These are phyloP conservation scores for Gallinago media DNA, from an alignment of 2,113 vertebrate genomes.

Conservation along the genomic window DNA sequence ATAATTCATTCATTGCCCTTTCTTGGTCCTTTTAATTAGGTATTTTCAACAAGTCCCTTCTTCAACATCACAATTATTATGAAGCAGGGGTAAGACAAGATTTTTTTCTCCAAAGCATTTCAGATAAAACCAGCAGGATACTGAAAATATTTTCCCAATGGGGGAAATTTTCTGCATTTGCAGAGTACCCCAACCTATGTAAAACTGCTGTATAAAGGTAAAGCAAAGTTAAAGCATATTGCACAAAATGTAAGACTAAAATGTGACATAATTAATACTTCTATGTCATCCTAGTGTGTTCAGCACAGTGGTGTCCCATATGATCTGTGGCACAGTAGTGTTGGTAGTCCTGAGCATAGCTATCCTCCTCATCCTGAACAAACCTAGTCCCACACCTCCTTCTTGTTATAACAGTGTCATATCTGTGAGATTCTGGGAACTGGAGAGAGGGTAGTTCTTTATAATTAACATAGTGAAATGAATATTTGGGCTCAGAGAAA, in stretches of 20 bases:
- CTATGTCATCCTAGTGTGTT: rapidly evolving
- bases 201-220: neutral
- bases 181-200: neutral
- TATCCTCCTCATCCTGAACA: neutral
- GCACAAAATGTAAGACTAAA: neutral
- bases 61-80: slow-evolving; percentile 12
- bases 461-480: neutral
- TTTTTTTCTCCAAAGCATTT: neutral
- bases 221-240: neutral
- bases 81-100: neutral
- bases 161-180: neutral
- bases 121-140: neutral
- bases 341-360: neutral
- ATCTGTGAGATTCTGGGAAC: neutral
- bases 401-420: neutral
- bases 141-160: neutral
- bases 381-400: neutral
- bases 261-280: neutral
- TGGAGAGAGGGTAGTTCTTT: neutral
- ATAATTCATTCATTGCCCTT: slow-evolving; percentile 69
- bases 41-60: slow-evolving; percentile 35
- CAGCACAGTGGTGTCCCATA: neutral
- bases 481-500: neutral
- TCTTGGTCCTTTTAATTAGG: slow-evolving; percentile 47
- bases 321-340: neutral